Base-by-base conservation (phyloP, 2,113 vertebrate species). In the Oreochromis spilurus region DNA sequence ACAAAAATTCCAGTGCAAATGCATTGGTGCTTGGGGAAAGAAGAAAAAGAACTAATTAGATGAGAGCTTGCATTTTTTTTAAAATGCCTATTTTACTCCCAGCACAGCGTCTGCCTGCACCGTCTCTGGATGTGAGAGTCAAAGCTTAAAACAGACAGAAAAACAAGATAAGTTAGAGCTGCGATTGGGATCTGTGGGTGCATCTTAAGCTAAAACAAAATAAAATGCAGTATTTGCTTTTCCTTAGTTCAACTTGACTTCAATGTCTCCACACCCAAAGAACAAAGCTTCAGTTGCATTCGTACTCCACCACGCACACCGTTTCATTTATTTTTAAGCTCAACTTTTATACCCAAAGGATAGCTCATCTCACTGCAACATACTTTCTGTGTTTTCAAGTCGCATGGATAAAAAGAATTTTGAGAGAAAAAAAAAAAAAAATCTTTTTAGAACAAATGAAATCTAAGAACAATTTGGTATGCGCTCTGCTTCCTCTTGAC, bases 371-470 rank as follows among this genome's bases (percentile, higher is more conserved):
- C 57, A 5, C 60, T 60, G 24, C 3, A 78, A 77, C 16, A 72
- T 11, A 62, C 29, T 75, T 81, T 79, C 60, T 50, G 40, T 82
- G 40, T 86, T 60, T 45, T 57, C 77, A 84, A 82, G 24, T 45
- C 60, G 72, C 48, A n/a, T 29, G 17, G 53, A 87, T 83, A 31
- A 90, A 86, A 84, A 65, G 52, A 77, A 79, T 26, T 26, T 9
- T 16, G 50, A 55, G 55, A 53, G 8, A 8, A 1, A 75, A 29
- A 29, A 1, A 75, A 29, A 29, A 57, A 14, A 55, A 45, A 43
- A 70, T 10, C 9, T 70, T 88, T 80, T 48, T 24, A 88, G 45
- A 83, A 87, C 55, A 89, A 89, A 89, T 89, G 45, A 87, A 84
- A 85, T 79, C 86, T 55, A 75, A 78, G 79, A 86, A 83, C 58